Conservation (phyloP, 1,140 invertebrate species). For the Drosophila kanapiae region DNA sequence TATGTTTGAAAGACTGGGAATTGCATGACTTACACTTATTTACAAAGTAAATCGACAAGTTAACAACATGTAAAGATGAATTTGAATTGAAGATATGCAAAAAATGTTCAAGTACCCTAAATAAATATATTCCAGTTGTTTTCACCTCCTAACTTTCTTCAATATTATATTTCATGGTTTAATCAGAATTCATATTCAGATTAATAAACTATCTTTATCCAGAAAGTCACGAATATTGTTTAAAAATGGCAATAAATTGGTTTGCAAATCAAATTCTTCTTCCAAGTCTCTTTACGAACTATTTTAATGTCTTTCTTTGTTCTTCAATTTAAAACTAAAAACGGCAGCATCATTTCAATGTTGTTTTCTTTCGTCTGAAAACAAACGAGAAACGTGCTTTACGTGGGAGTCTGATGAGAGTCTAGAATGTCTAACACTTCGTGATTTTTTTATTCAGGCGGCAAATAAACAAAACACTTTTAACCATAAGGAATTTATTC, state of each 20-base stretch:
- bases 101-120: no score
- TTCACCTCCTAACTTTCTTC: no score
- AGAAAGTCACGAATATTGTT: no score
- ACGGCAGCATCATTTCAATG: constrained; percentile 19
- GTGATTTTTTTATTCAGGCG: constrained; percentile 57
- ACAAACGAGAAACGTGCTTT: constrained; percentile 54
- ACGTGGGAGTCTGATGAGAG: constrained; percentile 57
- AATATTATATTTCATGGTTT: no score
- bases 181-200: no score
- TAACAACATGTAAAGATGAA: no score
- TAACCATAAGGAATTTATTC: constrained; percentile 43
- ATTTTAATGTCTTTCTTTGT: constrained; percentile 28
- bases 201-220: no score
- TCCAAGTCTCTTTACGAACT: background rate
- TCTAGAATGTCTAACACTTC: constrained; percentile 58
- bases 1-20: no score
- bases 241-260: background rate
- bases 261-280: constrained; percentile 2
- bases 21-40: no score
- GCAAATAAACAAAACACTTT: constrained; percentile 35
- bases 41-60: no score
- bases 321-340: constrained; percentile 5
- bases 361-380: constrained; percentile 21
- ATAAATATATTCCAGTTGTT: no score
- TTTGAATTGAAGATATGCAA: no score